Evolutionary conservation across 2,113 vertebrate species (phyloP).

Genomic region (Butorides virescens): DNA sequence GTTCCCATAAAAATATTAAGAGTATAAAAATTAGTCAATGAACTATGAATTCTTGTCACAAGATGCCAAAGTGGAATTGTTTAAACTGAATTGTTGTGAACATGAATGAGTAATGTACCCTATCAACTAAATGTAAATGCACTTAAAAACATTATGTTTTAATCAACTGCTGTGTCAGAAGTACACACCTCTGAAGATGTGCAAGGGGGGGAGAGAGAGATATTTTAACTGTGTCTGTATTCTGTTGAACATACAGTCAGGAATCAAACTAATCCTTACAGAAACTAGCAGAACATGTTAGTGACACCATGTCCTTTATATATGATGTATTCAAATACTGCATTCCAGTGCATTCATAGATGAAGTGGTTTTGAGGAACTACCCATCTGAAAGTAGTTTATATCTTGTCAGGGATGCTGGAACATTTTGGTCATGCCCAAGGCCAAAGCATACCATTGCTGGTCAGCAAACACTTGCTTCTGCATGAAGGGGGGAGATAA

Average conservation of each 20-base stretch:
- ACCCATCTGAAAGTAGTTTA: background rate
- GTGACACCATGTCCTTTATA: background rate
- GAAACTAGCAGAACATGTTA: background rate
- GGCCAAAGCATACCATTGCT: background rate
- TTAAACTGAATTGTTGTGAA: background rate
- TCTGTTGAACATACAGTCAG: background rate
- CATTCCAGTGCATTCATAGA: background rate
- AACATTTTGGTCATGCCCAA: background rate
- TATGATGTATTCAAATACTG: background rate
- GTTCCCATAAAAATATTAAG: background rate
- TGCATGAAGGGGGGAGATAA: background rate
- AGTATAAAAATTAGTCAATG: constrained; percentile 22
- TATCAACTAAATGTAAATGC: background rate
- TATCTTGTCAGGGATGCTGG: background rate
- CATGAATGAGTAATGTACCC: background rate
- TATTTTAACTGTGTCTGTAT: background rate
- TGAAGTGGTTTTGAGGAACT: background rate
- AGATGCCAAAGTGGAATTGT: background rate
- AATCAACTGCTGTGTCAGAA: background rate
- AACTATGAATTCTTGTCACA: background rate
- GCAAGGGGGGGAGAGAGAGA: background rate
- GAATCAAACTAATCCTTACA: background rate
- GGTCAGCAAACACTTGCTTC: background rate
- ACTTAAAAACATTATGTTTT: background rate
- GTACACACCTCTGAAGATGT: background rate